Evolutionary conservation across 2,113 vertebrate genomes (phyloP).

Genomic region (Thunnus thynnus): DNA sequence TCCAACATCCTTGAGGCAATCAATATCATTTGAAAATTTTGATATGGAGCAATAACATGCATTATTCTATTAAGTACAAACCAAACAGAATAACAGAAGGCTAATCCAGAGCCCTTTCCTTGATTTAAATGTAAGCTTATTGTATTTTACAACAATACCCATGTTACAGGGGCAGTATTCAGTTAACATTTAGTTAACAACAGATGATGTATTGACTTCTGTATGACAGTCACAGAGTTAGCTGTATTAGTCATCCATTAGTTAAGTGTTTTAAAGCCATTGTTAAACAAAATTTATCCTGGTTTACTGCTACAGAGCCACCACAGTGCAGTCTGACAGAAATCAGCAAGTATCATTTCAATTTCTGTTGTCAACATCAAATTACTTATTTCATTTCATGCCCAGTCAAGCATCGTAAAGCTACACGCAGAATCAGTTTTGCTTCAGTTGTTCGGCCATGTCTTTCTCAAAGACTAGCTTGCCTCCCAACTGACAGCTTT

Average conservation of each 20-base stretch:
- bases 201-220: background rate
- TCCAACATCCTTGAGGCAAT: background rate
- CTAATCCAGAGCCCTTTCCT: too few relatives aligned
- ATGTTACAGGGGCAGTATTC: background rate
- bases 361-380: constrained; percentile 99
- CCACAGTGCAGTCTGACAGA: constrained; percentile 65
- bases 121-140: too few relatives aligned
- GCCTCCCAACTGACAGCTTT: constrained; percentile 97
- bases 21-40: background rate
- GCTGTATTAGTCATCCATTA: background rate
- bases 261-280: constrained; percentile 1
- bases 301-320: constrained; percentile 68
- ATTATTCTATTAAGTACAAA: background rate
- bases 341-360: constrained; percentile 97
- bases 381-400: constrained; percentile 99
- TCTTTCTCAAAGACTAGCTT: constrained; percentile 92
- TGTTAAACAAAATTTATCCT: background rate
- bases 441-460: constrained; percentile 94
- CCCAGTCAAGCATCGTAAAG: constrained; percentile 96
- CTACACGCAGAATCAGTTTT: constrained; percentile 94
- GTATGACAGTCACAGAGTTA: background rate
- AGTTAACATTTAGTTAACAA: background rate
- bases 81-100: background rate
- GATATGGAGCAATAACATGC: background rate
- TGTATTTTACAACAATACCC: too few relatives aligned